Conservation (phyloP, 2,888 invertebrate genomes). For the Lasioglossum vierecki region DNA sequence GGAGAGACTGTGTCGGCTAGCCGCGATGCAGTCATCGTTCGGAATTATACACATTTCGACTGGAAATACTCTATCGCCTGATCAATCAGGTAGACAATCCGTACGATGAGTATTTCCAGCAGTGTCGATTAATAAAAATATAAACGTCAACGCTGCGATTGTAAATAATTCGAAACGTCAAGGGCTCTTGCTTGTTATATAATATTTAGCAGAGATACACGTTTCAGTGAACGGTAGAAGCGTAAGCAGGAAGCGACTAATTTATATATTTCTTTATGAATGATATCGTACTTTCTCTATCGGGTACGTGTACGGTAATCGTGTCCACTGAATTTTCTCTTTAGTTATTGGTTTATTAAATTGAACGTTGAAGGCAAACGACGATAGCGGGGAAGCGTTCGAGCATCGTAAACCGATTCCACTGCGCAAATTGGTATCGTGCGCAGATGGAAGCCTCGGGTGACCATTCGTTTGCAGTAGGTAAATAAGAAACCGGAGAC, state of each 20-base stretch:
- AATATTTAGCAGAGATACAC: not conserved
- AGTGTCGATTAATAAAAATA: not conserved
- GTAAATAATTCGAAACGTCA: not conserved
- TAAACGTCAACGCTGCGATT: too few relatives aligned
- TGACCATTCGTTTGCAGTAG: not conserved
- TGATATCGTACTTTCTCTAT: not conserved
- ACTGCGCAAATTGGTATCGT: constrained; percentile 43
- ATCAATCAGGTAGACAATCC: not conserved
- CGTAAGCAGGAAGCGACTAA: not conserved
- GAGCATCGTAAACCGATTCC: constrained; percentile 47
- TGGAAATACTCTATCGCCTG: not conserved
- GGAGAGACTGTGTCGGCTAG: constrained; percentile 24
- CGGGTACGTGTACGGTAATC: not conserved
- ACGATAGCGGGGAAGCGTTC: not conserved
- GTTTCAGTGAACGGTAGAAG: not conserved
- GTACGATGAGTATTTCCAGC: not conserved
- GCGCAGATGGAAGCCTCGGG: not conserved
- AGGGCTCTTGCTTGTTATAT: not conserved
- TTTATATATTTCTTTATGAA: not conserved
- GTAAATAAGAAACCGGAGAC: constrained; percentile 56
- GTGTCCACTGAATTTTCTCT: not conserved
- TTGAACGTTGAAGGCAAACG: not conserved
- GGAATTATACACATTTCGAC: constrained; percentile 26
- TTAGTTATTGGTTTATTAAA: not conserved
- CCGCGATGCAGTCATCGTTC: constrained; percentile 7